phyloP scores from a whole-genome alignment of 2,797 vertebrate species.

The Sparus aurata region DNA sequence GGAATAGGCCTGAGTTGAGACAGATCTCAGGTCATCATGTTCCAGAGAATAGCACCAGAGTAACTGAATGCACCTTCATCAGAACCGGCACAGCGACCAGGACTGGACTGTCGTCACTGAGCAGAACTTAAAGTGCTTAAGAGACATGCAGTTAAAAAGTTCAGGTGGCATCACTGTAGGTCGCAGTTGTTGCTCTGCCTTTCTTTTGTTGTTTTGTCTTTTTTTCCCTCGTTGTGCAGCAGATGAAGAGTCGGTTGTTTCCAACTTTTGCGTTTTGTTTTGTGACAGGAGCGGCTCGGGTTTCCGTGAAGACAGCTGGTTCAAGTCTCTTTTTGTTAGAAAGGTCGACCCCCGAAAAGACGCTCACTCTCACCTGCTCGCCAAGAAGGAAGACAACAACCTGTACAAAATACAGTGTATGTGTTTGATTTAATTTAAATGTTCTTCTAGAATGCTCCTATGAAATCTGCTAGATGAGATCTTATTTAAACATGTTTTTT shows the following conservation, averaged over 20 bases:
- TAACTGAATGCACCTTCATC: not conserved
- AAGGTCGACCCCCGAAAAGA: constrained; percentile 98
- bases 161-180: not conserved
- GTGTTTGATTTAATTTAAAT: constrained; percentile 53
- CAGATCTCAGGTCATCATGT: not conserved
- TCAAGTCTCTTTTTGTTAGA: constrained; percentile 96
- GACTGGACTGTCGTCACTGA: not conserved
- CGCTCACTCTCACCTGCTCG: constrained; percentile 95
- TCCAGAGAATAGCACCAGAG: not conserved
- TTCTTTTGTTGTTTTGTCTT: not conserved
- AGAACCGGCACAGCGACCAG: not conserved
- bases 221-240: constrained; percentile 14
- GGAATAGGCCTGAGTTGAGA: not conserved
- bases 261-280: constrained; percentile 12
- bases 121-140: not conserved
- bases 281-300: constrained; percentile 84
- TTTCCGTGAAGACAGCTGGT: constrained; percentile 93
- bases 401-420: constrained; percentile 98
- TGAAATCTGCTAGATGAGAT: constrained; percentile 11
- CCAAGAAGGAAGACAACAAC: constrained; percentile 96
- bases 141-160: not conserved
- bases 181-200: not conserved
- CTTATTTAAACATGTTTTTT: constrained; percentile 20
- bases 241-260: not conserved
- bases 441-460: not conserved